phyloP scores from a whole-genome alignment of 2,113 vertebrate genomes.

The Protobothrops flavoviridis region DNA sequence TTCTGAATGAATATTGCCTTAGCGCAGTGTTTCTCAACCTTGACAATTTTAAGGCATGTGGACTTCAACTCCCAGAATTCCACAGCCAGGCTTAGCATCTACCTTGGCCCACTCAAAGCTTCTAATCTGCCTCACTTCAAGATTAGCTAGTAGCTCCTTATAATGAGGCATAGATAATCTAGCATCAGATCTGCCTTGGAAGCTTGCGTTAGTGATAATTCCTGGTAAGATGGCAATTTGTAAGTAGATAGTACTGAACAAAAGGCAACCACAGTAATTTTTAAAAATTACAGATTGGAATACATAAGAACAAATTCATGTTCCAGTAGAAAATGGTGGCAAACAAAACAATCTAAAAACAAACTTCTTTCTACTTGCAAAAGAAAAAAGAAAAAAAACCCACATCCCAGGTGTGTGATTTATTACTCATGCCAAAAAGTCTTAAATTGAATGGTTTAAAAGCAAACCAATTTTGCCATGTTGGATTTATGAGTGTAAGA shows the following conservation, averaged over 20 bases:
- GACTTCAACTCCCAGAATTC: too few species aligned
- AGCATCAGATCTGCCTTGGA: not conserved
- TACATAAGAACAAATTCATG: not conserved
- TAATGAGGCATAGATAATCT: not conserved
- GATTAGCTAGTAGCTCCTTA: not conserved
- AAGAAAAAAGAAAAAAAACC: not conserved
- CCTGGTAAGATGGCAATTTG: not conserved
- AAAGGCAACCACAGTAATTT: not conserved
- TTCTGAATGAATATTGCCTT: not conserved
- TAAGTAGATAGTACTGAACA: not conserved
- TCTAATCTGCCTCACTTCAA: not conserved
- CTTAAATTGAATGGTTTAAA: slow-evolving; percentile 39
- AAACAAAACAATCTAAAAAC: not conserved
- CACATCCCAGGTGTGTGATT: slow-evolving; percentile 16
- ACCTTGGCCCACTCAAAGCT: not conserved
- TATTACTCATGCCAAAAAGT: slow-evolving; percentile 34
- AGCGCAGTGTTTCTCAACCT: too few species aligned
- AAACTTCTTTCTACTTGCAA: not conserved
- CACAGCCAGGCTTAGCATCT: too few species aligned
- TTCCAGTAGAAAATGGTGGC: slow-evolving; percentile 1
- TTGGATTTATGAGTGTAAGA: slow-evolving; percentile 33
- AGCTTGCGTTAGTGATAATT: too few species aligned
- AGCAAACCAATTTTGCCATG: slow-evolving; percentile 39
- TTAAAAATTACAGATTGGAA: not conserved
- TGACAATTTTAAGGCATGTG: too few species aligned